phyloP scores from a whole-genome alignment of 2,888 invertebrate genomes.

The Megaustenia siamemsis region DNA sequence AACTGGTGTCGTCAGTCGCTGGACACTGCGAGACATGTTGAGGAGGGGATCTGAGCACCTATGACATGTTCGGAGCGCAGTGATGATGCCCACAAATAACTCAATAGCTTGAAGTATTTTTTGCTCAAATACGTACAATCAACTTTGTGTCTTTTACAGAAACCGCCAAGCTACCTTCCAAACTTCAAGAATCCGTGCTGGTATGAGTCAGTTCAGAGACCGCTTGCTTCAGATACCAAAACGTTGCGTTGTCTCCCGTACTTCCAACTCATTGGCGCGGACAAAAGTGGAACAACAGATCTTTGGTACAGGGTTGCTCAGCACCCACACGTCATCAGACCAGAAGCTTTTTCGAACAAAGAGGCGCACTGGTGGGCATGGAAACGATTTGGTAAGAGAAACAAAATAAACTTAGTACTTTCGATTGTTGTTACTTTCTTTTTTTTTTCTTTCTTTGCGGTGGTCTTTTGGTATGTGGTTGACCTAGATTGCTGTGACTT shows the following conservation, averaged over 20 bases:
- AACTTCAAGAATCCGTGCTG: conserved; percentile 63
- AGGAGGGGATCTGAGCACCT: too few species aligned
- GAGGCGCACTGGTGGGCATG: conserved; percentile 65
- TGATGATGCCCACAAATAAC: too few species aligned
- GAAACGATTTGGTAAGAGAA: conserved; percentile 60
- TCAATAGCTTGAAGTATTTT: too few species aligned
- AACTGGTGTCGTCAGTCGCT: too few species aligned
- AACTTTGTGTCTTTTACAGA: conserved; percentile 49
- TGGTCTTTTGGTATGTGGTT: too few species aligned
- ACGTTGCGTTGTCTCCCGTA: conserved; percentile 61
- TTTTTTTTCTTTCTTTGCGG: too few species aligned
- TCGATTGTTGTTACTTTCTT: too few species aligned
- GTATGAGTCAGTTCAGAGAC: conserved; percentile 35
- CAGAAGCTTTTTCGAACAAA: conserved; percentile 56
- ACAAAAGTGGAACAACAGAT: conserved; percentile 63
- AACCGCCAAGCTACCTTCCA: conserved; percentile 47
- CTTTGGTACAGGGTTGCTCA: conserved; percentile 57
- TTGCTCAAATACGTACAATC: too few species aligned
- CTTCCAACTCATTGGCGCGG: conserved; percentile 62
- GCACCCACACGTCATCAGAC: conserved; percentile 55
- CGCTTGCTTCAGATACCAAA: not conserved
- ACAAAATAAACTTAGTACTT: too few species aligned
- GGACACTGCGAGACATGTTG: too few species aligned
- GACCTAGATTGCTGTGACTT: too few species aligned
- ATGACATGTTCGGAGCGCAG: too few species aligned